Conservation (phyloP, 2,797 vertebrate genomes). For the Sebastes steindachneri region DNA sequence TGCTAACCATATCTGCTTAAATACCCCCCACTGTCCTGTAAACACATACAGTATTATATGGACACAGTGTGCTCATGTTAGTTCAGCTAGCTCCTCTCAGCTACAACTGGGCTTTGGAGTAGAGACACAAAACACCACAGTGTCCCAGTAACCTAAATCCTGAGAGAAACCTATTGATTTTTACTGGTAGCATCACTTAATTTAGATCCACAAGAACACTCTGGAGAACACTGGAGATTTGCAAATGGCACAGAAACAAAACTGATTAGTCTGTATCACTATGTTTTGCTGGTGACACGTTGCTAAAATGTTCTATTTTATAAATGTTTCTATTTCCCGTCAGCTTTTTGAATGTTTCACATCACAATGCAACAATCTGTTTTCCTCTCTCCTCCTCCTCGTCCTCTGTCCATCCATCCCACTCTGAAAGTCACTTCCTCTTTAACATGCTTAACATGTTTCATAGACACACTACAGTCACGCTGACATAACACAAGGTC, state of each 20-base stretch:
- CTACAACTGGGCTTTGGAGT: not conserved
- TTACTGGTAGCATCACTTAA: not conserved
- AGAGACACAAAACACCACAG: not conserved
- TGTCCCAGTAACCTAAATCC: not conserved
- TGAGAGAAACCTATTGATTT: not conserved
- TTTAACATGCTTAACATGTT: slow-evolving; percentile 19
- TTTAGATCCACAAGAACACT: not conserved
- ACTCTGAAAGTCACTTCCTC: slow-evolving; percentile 12
- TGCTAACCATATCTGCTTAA: not conserved
- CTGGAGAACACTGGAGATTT: too few species aligned
- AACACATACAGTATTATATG: not conserved
- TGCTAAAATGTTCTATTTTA: not conserved
- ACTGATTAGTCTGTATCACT: not conserved
- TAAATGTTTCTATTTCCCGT: not conserved
- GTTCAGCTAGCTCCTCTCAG: not conserved
- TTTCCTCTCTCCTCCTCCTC: not conserved
- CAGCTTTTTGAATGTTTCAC: not conserved
- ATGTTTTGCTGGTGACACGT: not conserved
- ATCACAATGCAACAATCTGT: not conserved
- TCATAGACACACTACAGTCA: not conserved
- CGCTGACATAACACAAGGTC: slow-evolving; percentile 20
- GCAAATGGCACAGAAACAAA: too few species aligned
- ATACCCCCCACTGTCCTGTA: not conserved
- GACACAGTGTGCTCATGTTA: not conserved
- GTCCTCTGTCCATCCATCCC: not conserved